Evolutionary conservation across 2,888 invertebrate species (phyloP).

Genomic region (Schizaphis graminum): DNA sequence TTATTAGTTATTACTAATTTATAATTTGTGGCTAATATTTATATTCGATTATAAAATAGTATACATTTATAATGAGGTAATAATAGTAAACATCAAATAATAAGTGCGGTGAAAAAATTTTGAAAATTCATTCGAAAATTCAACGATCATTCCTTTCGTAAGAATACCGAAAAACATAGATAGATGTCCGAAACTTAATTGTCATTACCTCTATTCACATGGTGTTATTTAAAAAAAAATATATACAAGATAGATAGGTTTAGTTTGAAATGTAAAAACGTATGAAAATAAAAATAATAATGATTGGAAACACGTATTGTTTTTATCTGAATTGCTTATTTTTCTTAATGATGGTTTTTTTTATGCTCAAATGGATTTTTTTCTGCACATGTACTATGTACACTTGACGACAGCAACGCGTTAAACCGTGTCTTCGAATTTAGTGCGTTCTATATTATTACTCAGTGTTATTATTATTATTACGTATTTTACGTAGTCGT

Average conservation of each 20-base stretch:
- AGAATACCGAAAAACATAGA: neutral
- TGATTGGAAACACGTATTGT: neutral
- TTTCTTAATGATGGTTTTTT: neutral
- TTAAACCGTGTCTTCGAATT: constrained; percentile 28
- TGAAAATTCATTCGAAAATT: neutral
- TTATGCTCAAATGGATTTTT: neutral
- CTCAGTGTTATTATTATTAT: neutral
- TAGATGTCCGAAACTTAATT: neutral
- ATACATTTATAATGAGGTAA: neutral
- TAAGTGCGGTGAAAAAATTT: neutral
- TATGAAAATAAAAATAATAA: neutral
- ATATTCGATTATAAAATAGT: neutral
- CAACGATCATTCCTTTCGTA: neutral
- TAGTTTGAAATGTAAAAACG: neutral
- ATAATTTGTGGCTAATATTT: neutral
- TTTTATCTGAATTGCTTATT: neutral
- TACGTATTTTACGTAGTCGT: neutral
- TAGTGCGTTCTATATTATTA: neutral
- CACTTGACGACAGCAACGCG: neutral
- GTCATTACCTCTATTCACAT: neutral
- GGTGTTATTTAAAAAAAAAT: neutral
- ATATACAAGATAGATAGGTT: neutral
- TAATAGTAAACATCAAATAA: neutral
- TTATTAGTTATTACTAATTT: neutral
- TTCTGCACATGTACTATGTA: neutral